These are phyloP conservation scores for Physella acuta DNA, from an alignment of 1,140 invertebrate genomes.

Conservation along the genomic window DNA sequence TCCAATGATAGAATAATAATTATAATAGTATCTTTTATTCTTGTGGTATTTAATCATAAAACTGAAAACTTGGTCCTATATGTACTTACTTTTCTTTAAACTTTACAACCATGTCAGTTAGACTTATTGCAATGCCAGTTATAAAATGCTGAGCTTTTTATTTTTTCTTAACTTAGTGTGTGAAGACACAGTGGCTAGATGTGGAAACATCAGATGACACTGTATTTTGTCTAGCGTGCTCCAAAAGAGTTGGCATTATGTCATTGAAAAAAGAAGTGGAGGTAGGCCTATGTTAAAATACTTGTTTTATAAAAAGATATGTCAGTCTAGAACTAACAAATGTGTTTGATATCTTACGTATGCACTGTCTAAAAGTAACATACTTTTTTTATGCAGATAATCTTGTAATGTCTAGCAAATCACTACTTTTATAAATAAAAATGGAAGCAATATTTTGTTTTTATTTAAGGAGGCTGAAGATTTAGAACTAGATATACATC, in stretches of 20 bases:
- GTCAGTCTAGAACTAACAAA: background rate
- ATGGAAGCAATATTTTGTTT: too few relatives aligned
- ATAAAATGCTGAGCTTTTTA: background rate
- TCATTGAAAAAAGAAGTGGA: background rate
- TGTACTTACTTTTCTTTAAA: background rate
- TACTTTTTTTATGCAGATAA: background rate
- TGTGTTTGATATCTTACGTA: background rate
- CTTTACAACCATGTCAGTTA: background rate
- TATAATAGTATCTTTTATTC: background rate
- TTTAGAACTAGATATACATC: too few relatives aligned
- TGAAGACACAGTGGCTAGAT: conserved; percentile 19
- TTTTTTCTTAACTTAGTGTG: conserved; percentile 9
- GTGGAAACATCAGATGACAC: background rate
- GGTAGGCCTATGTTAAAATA: background rate
- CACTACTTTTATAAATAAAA: background rate
- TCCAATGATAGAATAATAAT: background rate
- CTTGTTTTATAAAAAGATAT: background rate
- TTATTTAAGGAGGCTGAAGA: too few relatives aligned
- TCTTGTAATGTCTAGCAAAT: background rate
- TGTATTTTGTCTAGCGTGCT: conserved; percentile 9
- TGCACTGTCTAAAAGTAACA: background rate
- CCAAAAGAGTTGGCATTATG: conserved; percentile 2
- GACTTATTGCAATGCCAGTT: background rate
- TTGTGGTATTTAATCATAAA: background rate
- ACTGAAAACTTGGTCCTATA: background rate